Base-by-base conservation (phyloP, 2,888 invertebrate species). In the Uropetala carovei region DNA sequence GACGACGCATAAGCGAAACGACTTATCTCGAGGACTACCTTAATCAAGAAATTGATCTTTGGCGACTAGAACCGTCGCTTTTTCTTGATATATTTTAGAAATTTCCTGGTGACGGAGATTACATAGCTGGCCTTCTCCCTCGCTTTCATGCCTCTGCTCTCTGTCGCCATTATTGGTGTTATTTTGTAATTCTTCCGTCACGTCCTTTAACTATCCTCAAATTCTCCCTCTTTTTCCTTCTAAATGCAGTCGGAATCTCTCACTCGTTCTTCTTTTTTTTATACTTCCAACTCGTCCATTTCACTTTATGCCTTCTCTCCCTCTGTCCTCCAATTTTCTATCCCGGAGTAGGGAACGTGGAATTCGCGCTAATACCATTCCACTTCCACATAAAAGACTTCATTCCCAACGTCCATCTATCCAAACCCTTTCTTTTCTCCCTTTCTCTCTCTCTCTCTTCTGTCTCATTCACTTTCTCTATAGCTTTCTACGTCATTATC, bases 301-400 rank as follows among this genome's bases (percentile, higher is more conserved):
- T 86, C 60, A 83, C 83, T 83, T 83, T 56, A 83, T 83, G 86
- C 60, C 60, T 14, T 85, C 22, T 58, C 56, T 84, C 83, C 83
- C 83, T 56, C 58, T 18, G 30, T 14, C 86, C 60, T 56, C 14
- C 83, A 83, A 83, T 83, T 83, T n/a, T 83, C 57, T 83, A 57
- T 83, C 83, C 57, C 60, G 30, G 86, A 16, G 64, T 64, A 68
- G 64, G 64, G 60, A 68, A 64, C 64, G 89, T 64, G 89, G 60
- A 89, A 89, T 89, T 89, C 89, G 13, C 89, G 64, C 89, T 89
- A 89, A 89, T 89, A 89, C 89, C 64, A 89, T 89, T 89, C 89
- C 68, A 43, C 60, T 60, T 68, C 89, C 89, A 89, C 89, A 89
- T 89, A 89, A 89, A 89, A 64, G 89, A 86, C 86, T 86, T 86